Evolutionary conservation across 2,113 vertebrate species (phyloP), one percentile per base, ranked within the genome.

Genomic region (Trachemys scripta): DNA sequence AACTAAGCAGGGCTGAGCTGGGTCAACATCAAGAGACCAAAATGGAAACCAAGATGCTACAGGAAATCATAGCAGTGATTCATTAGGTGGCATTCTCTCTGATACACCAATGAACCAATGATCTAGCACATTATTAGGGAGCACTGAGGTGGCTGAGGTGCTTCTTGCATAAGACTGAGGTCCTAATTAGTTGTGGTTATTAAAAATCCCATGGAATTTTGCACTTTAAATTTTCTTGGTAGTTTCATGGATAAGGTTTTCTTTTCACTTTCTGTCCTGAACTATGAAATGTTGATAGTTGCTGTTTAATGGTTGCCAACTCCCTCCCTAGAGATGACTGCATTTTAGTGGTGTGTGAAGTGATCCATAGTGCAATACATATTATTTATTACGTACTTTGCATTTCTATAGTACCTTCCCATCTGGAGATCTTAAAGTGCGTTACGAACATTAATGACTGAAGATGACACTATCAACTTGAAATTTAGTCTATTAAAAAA

Each of bases 331-430:
- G 94, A 94, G 92, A 91, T 35, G 57, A 87, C 65, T 92, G 92
- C 45, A 93, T 96, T 95, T 93, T 87, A 94, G 95, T 85, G 84
- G 93, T 96, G 92, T 95, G 84, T 97, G 90, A 97, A 97, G 96
- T 92, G 84, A 96, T 92, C n/a, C 6, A 65, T 88, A 79, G 50
- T 92, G 50, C 87, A 97, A 92, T 88, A 97, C 65, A 0, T 84
- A 79, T 92, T 94, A 95, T 96, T 97, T 97, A 97, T 95, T 95
- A 95, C 81, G 81, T 91, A 85, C 69, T 94, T 89, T 91, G 84
- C 80, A 92, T 87, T 96, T 97, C 93, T 97, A 97, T 86, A 96
- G 93, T 83, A 82, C 91, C 81, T 93, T 72, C 8, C 93, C 93
- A 97, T 91, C 75, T 94, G 81, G 89, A 96, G 93, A 80, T 31